Conservation (phyloP, 53 echinoderm and acorn worm species). For the Hippasteria phrygiana region DNA sequence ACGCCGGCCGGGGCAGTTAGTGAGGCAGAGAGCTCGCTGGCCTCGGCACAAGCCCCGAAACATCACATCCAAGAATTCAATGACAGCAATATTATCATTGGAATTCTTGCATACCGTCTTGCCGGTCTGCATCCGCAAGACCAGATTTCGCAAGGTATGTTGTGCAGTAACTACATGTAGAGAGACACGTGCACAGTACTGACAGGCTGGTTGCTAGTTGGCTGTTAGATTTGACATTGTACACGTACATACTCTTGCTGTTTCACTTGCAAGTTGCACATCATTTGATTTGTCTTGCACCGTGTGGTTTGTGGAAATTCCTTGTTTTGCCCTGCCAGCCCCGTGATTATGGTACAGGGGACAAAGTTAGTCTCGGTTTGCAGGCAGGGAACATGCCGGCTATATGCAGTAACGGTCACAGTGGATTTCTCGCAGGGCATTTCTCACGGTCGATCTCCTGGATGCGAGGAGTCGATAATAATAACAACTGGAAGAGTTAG, state of each 20-base stretch:
- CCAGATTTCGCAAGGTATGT: neutral
- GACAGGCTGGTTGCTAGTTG: no score
- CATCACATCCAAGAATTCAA: constrained; percentile 33
- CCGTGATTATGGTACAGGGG: neutral
- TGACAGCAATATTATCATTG: constrained; percentile 27
- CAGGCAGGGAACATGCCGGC: constrained; percentile 11
- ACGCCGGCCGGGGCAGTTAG: neutral
- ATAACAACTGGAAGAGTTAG: neutral
- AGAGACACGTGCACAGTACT: neutral
- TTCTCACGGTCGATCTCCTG: constrained; percentile 9
- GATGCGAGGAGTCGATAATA: neutral
- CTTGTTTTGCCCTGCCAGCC: neutral
- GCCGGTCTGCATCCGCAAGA: neutral
- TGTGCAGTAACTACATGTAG: neutral
- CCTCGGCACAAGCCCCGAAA: constrained; percentile 11
- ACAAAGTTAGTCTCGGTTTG: neutral
- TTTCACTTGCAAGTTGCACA: no score
- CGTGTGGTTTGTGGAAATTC: neutral
- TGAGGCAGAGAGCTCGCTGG: neutral
- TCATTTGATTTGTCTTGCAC: no score
- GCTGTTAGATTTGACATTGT: no score
- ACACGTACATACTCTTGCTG: no score
- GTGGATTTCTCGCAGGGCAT: neutral
- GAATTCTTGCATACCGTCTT: constrained; percentile 40
- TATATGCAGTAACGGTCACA: neutral